Evolutionary conservation across 2,113 vertebrate genomes (phyloP).

Genomic region (Anguilla japonica): DNA sequence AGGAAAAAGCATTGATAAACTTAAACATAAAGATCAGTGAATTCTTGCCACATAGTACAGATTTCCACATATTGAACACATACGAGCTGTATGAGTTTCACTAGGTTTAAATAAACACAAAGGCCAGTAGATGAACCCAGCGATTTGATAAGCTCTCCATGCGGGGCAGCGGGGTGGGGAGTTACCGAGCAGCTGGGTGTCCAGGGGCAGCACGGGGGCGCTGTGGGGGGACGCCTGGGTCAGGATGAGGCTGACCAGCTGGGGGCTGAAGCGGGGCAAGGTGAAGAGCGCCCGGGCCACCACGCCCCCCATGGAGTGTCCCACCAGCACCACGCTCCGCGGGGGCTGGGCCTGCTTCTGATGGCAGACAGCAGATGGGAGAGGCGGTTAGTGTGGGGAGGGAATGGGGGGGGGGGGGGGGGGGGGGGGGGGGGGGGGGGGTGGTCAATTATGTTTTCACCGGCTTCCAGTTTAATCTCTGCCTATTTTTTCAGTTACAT

Average conservation of each 20-base stretch:
- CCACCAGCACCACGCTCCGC: slow-evolving; percentile 83
- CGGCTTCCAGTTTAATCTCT: neutral
- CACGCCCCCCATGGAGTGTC: slow-evolving; percentile 98
- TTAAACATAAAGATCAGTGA: neutral
- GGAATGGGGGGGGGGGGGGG: too few relatives aligned
- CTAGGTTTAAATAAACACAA: neutral
- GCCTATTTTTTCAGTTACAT: too few relatives aligned
- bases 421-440: too few relatives aligned
- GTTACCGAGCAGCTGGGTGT: slow-evolving; percentile 81
- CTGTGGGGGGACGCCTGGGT: slow-evolving; percentile 94
- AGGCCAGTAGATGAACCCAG: neutral
- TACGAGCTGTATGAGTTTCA: too few relatives aligned
- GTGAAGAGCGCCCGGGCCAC: slow-evolving; percentile 90
- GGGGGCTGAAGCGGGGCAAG: slow-evolving; percentile 84
- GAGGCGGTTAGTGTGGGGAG: neutral
- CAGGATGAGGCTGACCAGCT: slow-evolving; percentile 86
- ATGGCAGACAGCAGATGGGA: neutral
- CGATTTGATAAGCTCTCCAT: neutral
- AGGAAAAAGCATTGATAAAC: neutral
- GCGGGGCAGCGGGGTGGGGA: neutral
- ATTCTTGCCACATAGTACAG: neutral
- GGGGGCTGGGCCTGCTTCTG: slow-evolving; percentile 81
- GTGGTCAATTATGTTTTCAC: neutral
- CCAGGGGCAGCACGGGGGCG: slow-evolving; percentile 89
- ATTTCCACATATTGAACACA: neutral